phyloP scores from a whole-genome alignment of 2,113 vertebrate genomes.

The Misgurnus anguillicaudatus region DNA sequence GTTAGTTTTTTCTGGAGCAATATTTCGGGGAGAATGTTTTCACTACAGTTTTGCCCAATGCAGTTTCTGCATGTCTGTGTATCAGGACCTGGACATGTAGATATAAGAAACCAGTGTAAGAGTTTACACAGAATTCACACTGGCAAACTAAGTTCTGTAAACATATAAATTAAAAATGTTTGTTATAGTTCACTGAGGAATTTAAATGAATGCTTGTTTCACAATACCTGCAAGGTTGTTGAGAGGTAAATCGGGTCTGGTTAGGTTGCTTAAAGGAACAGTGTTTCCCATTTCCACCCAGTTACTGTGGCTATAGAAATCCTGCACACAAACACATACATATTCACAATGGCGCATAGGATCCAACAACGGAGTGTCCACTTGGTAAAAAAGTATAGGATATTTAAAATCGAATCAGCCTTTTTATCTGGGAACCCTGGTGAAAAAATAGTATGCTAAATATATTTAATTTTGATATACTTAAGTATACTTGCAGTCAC shows the following conservation, averaged over 20 bases:
- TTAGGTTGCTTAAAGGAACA: not conserved
- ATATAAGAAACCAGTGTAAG: not conserved
- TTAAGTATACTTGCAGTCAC: too few species aligned
- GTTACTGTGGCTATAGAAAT: constrained; percentile 3
- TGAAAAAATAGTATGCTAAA: not conserved
- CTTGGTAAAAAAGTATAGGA: too few species aligned
- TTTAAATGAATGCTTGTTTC: too few species aligned
- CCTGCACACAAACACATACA: not conserved
- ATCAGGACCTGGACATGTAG: not conserved
- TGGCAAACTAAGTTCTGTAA: too few species aligned
- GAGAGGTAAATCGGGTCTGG: not conserved
- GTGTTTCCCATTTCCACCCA: constrained; percentile 26
- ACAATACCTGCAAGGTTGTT: constrained; percentile 14
- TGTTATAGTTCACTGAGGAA: too few species aligned
- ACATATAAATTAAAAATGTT: too few species aligned
- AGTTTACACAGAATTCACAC: not conserved
- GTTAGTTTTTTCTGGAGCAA: constrained; percentile 21
- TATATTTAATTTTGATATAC: too few species aligned
- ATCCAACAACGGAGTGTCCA: not conserved
- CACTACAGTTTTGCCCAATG: not conserved
- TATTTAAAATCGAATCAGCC: too few species aligned
- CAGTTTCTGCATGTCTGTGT: constrained; percentile 34
- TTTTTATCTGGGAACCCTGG: too few species aligned
- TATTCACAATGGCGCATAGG: not conserved
- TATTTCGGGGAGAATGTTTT: constrained; percentile 30